These are phyloP conservation scores for Gymnoscopelus microlampas DNA, from an alignment of 2,797 vertebrate species.

Conservation along the genomic window DNA sequence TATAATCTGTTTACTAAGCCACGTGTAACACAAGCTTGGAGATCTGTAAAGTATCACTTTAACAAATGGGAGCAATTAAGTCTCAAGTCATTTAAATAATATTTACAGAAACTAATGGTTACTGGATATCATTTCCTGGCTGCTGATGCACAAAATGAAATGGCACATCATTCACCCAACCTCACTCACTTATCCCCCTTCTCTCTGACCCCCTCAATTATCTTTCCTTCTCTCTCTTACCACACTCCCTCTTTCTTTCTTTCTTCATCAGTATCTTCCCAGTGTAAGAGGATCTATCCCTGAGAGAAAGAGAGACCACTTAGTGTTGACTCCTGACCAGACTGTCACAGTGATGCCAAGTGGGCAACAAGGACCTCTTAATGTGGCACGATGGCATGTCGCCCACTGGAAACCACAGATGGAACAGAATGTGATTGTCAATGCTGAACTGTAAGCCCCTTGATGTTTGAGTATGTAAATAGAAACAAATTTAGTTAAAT, in stretches of 20 bases:
- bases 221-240: not conserved
- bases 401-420: constrained; percentile 51
- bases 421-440: constrained; percentile 52
- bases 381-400: constrained; percentile 60
- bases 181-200: not conserved
- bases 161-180: not conserved
- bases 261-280: constrained; percentile 60
- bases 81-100: too few species aligned
- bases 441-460: constrained; percentile 22
- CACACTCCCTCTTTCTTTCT: not conserved
- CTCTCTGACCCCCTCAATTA: not conserved
- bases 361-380: constrained; percentile 70
- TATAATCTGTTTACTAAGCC: too few species aligned
- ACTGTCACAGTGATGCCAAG: constrained; percentile 64
- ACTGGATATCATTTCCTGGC: too few species aligned
- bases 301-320: constrained; percentile 72
- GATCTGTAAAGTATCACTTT: too few species aligned
- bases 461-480: constrained; percentile 34
- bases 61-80: too few species aligned
- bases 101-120: too few species aligned
- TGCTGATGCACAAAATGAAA: too few species aligned
- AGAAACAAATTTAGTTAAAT: not conserved
- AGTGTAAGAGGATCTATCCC: constrained; percentile 70
- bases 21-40: too few species aligned
- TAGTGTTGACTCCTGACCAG: constrained; percentile 70